Base-by-base conservation (phyloP, 2,797 vertebrate species). In the Gouania willdenowi region DNA sequence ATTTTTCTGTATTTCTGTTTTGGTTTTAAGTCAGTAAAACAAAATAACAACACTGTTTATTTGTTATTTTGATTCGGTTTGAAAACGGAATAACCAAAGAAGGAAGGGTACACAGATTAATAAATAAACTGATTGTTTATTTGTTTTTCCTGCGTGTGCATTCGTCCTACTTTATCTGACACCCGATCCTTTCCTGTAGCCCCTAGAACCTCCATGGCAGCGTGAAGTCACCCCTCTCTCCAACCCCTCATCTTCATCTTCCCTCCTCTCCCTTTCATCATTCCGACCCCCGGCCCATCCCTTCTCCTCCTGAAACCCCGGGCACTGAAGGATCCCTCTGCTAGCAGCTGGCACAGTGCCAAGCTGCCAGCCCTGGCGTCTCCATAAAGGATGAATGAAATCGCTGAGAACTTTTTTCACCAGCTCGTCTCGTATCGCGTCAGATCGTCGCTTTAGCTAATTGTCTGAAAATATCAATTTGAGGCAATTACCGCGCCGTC, bases 151-250 rank as follows among this genome's bases (percentile, higher is more conserved):
- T 10, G 35, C 7, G 38, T 6, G 82, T 41, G 30, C 78, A 82
- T 71, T 69, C 80, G 71, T 67, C 81, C 82, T 80, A 84, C 76
- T 83, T 91, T 88, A 89, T 83, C 83, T 80, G 74, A 79, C 77
- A 52, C 63, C 55, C 29, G 35, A 67, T 58, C 66, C 60, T 54
- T 62, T 59, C 79, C 89, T 84, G 71, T 90, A 87, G 91, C 89
- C 88, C 88, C 84, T 89, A 87, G 90, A 93, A 65, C 88, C 89
- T 90, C 87, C 81, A 87, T 87, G 90, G 90, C 89, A 89, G 89
- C 84, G 7, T 24, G 88, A 87, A 88, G 89, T 83, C 87, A 84
- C 76, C 85, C 88, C 86, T 83, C 50, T 16, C n/a, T 24, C 44
- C 49, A 63, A 39, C 40, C 13, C 2, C 33, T 47, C 44, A 30